Base-by-base conservation (phyloP, 64 coral and sea anemone species). In the Cladopsammia gracilis region DNA sequence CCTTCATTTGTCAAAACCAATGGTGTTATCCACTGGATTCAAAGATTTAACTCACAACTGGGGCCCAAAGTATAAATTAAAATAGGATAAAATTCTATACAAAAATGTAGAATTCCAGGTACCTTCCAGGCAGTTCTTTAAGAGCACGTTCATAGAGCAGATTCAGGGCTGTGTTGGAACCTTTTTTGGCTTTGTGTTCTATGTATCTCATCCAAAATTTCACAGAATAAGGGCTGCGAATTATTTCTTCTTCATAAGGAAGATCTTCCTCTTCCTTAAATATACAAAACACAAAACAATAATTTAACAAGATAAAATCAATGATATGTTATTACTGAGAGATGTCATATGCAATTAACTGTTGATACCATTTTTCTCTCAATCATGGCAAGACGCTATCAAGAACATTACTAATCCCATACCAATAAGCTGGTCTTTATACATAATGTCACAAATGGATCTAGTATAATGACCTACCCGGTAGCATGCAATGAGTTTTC, bases 51-150 rank as follows among this genome's bases (percentile, higher is more conserved):
- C 26, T 3, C 34, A 15, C 43, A 25, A 14, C 4, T 4, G 6
- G 16, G 12, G 14, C n/a, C 6, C 15, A 44, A 2, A 9, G 22
- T 22, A 48, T 19, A 54, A 3, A 43, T 48, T 52, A 87, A 34
- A 34, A 34, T 34, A 34, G 34, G 34, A 34, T 34, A 34, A 34
- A 34, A 34, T 34, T 34, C 34, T 34, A 34, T 34, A 1, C 0
- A 34, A 34, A 34, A 34, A 34, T 1, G 34, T 34, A 34, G 34
- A 34, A 34, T 18, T 19, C 0, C 7, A 19, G 14, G 34, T 95
- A 98, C 97, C 97, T 98, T 87, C 97, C 97, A 69, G 97, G 97
- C 22, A 98, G 94, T 71, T 98, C 97, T 73, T 98, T 98, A 5
- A 98, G 68, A 43, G 97, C 90, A 51, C 97, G 79, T 70, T 98